These are phyloP conservation scores for Calyptommatus sinebrachiatus DNA, from an alignment of 2,113 vertebrate genomes.

Conservation along the genomic window DNA sequence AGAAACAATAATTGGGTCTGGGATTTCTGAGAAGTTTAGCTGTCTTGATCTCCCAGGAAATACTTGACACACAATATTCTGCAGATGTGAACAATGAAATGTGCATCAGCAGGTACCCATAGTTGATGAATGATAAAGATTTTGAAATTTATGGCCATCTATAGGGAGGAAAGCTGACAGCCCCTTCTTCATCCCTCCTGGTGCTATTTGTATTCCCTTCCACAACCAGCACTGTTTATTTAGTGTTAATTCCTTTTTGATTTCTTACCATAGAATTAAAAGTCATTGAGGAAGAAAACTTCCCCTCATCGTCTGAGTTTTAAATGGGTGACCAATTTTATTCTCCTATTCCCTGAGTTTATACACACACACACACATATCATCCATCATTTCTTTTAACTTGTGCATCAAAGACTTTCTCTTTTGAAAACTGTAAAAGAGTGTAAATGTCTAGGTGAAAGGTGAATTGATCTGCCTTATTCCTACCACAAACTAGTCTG, in stretches of 20 bases:
- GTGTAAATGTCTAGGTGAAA: conserved; percentile 17
- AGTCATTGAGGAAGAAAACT: neutral
- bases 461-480: conserved; percentile 28
- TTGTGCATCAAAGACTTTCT: conserved; percentile 12
- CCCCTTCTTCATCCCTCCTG: neutral
- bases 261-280: conserved; percentile 29
- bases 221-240: neutral
- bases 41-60: neutral
- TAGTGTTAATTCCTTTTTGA: neutral
- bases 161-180: neutral
- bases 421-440: neutral
- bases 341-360: neutral
- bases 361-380: neutral
- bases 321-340: neutral
- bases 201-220: neutral
- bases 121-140: conserved; percentile 8
- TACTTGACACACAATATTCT: neutral
- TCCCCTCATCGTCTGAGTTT: neutral
- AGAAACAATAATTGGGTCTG: neutral
- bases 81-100: neutral
- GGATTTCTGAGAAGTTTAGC: neutral
- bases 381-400: conserved; percentile 12
- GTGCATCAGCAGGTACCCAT: neutral
- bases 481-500: conserved; percentile 1
- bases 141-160: conserved; percentile 23